Percentiles rank a stretch among this genome's conserved stretches.
Evolutionary conservation across 2,113 vertebrate species (phyloP).

Genomic region (Poecilia latipinna): DNA sequence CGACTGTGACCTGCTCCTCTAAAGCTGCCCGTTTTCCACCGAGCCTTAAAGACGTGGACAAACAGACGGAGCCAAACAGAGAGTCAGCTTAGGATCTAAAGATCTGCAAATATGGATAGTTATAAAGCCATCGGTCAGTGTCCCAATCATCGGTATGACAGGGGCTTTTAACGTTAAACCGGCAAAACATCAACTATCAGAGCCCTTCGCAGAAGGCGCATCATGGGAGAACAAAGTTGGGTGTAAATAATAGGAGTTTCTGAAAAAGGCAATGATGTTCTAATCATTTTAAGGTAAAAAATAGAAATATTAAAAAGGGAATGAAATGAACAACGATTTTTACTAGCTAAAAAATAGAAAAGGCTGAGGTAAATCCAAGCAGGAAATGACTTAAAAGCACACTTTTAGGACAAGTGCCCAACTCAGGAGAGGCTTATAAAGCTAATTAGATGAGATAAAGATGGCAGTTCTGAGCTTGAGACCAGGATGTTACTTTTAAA

Average conservation of each 20-base stretch:
- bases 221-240: no score
- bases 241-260: neutral
- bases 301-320: no score
- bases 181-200: neutral
- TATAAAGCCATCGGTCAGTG: neutral
- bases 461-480: no score
- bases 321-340: no score
- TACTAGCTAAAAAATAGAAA: no score
- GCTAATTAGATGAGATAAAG: no score
- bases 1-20: conserved; percentile 24
- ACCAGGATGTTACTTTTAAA: no score
- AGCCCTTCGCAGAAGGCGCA: no score
- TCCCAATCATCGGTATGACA: neutral
- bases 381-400: no score
- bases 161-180: neutral
- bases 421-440: no score
- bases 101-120: neutral
- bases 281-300: neutral
- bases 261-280: neutral
- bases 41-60: conserved; percentile 4
- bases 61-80: neutral
- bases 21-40: neutral
- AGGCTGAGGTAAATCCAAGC: no score
- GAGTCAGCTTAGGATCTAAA: neutral
- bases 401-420: no score